Evolutionary conservation across 1,140 invertebrate species (phyloP).

Genomic region (Bemisia tabaci): DNA sequence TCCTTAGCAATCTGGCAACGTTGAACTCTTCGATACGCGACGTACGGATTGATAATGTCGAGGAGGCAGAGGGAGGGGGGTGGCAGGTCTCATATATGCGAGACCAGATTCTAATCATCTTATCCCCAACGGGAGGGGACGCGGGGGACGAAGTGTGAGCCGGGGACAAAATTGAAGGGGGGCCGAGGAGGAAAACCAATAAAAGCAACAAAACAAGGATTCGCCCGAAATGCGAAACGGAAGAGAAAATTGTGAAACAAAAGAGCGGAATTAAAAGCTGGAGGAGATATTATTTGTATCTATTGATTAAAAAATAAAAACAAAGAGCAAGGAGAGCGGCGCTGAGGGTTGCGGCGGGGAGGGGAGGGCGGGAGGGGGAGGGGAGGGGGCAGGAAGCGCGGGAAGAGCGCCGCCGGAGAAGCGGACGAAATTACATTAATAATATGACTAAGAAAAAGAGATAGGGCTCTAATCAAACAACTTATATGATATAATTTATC

Average conservation of each 20-base stretch:
- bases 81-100: too few relatives aligned
- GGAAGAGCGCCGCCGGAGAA: background rate
- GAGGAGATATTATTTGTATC: background rate
- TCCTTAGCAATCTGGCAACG: too few relatives aligned
- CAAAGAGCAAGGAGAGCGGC: background rate
- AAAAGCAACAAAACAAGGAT: background rate
- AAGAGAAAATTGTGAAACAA: background rate
- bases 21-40: too few relatives aligned
- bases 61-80: too few relatives aligned
- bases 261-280: background rate
- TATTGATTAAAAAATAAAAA: slow-evolving; percentile 1
- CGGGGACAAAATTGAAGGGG: background rate
- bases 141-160: background rate
- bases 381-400: background rate
- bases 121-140: background rate
- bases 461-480: background rate
- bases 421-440: background rate
- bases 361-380: background rate
- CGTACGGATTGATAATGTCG: too few relatives aligned
- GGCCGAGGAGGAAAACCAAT: background rate
- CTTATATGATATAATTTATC: background rate
- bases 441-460: background rate
- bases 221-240: background rate
- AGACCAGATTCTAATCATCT: background rate
- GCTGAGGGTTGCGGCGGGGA: background rate